Evolutionary conservation across 2,888 invertebrate species (phyloP).

Genomic region (Mesorhabditis sp.): DNA sequence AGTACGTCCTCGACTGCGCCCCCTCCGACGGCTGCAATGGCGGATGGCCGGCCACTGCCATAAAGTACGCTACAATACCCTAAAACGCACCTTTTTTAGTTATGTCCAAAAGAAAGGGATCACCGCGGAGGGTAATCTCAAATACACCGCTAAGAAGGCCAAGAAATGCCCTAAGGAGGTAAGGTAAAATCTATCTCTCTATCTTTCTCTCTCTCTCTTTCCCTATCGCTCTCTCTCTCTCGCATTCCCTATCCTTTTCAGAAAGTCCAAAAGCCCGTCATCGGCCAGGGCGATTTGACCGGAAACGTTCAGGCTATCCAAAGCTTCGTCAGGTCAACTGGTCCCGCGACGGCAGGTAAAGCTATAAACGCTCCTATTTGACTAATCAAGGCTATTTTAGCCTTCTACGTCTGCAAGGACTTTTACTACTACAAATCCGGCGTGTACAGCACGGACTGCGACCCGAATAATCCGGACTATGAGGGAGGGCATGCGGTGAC

Average conservation of each 20-base stretch:
- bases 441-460: constrained; percentile 5
- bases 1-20: too few relatives aligned
- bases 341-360: constrained; percentile 1
- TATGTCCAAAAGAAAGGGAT: too few relatives aligned
- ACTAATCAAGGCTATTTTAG: background rate
- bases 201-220: too few relatives aligned
- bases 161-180: too few relatives aligned
- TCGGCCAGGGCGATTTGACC: background rate
- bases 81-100: too few relatives aligned
- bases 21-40: too few relatives aligned
- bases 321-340: background rate
- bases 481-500: background rate
- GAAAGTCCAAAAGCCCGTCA: background rate
- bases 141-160: too few relatives aligned
- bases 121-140: too few relatives aligned
- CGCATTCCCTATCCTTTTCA: background rate
- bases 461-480: background rate
- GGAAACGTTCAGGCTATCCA: background rate
- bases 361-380: background rate
- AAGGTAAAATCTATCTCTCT: too few relatives aligned
- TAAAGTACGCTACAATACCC: too few relatives aligned
- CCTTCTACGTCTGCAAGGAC: background rate
- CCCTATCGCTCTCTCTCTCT: too few relatives aligned
- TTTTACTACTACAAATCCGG: background rate
- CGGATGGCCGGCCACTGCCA: too few relatives aligned